Base-by-base conservation (phyloP, 1,140 invertebrate genomes). In the Wiebesia pumilae region DNA sequence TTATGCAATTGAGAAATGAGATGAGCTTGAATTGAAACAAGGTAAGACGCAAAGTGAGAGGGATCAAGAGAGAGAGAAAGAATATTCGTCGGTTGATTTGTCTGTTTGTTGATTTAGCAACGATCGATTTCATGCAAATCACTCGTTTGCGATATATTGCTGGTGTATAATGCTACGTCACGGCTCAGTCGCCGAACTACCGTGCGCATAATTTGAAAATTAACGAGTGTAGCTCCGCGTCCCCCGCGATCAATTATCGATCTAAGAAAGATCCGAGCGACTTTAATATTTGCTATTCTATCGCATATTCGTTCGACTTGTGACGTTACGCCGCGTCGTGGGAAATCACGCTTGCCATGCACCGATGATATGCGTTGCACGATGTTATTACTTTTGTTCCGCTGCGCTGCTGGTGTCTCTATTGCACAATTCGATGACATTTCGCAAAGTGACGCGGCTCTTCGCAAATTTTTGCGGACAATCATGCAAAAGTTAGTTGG, bases 81-180 rank as follows among this genome's bases (percentile, higher is more conserved):
- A 87, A 81, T 54, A 40, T 47, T 7, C 6, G 16, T n/a, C 1
- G 3, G 19, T 9, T 38, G 6, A 38, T 71, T 71, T 38, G 69
- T 33, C 67, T 3, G 84, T 89, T 90, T 89, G 88, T 90, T 91
- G 89, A 90, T 89, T 90, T 88, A 89, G 88, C 65, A 62, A 88
- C 87, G 90, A 90, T 92, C 91, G 91, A 92, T 92, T 92, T 89
- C 88, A 92, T 92, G 92, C 91, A 92, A 92, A 92, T 92, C 90
- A 90, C 88, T 90, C 91, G 91, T 90, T 91, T 90, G 90, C 90
- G 87, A 90, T 90, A 89, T 62, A 27, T 65, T 62, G 75, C 9
- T 27, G 47, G 81, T 67, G 47, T 77, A 86, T 85, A 83, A 87
- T 87, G 81, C 77, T 33, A n/a, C 58, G 80, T 88, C 81, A 82